Evolutionary conservation across 1,140 invertebrate species (phyloP).

Genomic region (Aphaenogaster ashmeadi): DNA sequence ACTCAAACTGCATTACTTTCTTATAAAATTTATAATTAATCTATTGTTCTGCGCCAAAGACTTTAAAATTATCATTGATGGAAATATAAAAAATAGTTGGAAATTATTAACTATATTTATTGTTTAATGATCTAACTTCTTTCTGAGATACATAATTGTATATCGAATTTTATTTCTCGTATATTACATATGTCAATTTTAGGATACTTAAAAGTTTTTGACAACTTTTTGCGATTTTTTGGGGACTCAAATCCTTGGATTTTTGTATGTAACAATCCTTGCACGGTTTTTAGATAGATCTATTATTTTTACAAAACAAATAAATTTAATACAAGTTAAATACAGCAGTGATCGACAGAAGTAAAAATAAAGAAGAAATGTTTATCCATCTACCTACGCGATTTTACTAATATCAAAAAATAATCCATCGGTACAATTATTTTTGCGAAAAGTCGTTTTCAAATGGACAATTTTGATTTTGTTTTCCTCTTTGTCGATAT

Average conservation of each 20-base stretch:
- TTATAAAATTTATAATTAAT: not conserved
- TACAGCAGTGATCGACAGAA: too few relatives aligned
- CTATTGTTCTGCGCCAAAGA: not conserved
- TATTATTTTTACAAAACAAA: not conserved
- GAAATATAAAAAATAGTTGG: not conserved
- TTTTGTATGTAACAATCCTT: not conserved
- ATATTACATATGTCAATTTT: too few relatives aligned
- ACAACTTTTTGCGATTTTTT: too few relatives aligned
- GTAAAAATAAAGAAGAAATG: not conserved
- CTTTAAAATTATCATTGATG: constrained; percentile 16
- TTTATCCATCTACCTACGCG: too few relatives aligned
- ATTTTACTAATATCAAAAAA: constrained; percentile 4
- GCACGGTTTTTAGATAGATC: not conserved
- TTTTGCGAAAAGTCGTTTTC: not conserved
- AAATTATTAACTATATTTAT: too few relatives aligned
- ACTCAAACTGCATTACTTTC: not conserved
- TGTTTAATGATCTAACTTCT: too few relatives aligned
- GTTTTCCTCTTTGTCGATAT: constrained; percentile 5
- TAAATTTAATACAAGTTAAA: not conserved
- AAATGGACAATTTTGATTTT: constrained; percentile 15
- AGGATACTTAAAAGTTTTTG: too few relatives aligned
- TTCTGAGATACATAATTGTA: too few relatives aligned
- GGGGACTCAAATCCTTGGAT: too few relatives aligned
- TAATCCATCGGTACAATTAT: not conserved
- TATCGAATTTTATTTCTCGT: too few relatives aligned